phyloP scores from a whole-genome alignment of 2,113 vertebrate genomes.

The Zosterops hypoxanthus region DNA sequence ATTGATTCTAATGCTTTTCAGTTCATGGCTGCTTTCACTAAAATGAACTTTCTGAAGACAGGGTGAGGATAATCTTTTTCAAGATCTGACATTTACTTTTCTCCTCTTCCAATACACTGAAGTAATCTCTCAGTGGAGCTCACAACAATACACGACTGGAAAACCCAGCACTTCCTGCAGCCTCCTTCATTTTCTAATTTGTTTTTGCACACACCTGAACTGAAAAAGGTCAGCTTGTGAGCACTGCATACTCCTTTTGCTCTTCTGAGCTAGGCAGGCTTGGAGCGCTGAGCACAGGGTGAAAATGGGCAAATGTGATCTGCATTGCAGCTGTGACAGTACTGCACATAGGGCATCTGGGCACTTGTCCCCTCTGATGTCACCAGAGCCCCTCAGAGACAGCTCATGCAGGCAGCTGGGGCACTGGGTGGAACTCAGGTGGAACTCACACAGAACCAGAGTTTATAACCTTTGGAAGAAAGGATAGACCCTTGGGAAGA shows the following conservation, averaged over 20 bases:
- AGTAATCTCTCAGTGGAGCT: neutral
- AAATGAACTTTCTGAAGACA: neutral
- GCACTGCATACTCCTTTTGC: neutral
- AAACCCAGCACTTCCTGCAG: neutral
- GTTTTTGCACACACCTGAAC: neutral
- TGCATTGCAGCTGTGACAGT: neutral
- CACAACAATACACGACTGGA: neutral
- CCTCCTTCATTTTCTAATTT: neutral
- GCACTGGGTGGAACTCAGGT: neutral
- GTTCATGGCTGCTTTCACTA: neutral
- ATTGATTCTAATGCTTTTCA: neutral
- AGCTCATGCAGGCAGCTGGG: neutral
- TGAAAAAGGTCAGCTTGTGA: neutral
- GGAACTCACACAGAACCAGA: neutral
- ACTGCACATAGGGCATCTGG: neutral
- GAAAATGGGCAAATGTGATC: neutral
- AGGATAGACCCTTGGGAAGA: neutral
- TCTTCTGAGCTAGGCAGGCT: neutral
- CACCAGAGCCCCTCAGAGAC: neutral
- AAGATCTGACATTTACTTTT: slow-evolving; percentile 44
- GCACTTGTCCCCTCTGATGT: neutral
- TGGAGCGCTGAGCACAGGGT: accelerated
- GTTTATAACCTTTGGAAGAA: neutral
- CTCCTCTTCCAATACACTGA: neutral
- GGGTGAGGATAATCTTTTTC: neutral